Base-by-base conservation (phyloP, 2,797 vertebrate species). In the Alcedo quadribrachys region DNA sequence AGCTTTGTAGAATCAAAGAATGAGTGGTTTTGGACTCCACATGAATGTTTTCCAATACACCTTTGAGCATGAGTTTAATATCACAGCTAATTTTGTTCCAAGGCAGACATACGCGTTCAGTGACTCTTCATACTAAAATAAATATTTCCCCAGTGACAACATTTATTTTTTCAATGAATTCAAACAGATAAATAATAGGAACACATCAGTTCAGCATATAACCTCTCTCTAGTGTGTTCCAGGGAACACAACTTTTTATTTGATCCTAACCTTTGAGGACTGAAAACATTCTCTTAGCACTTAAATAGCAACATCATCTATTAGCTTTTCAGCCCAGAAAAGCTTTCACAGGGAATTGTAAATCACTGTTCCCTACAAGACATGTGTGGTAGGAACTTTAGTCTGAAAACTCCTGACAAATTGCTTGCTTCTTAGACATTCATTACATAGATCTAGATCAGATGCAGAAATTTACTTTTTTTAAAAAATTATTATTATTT, bases 251-350 rank as follows among this genome's bases (percentile, higher is more conserved):
- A 87, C 65, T 82, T 94, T 81, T 94, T 77, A 94, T 95, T 94
- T 95, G 93, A 95, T 93, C 83, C 68, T 91, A 91, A 94, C 90
- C 78, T 95, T 93, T 92, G 86, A 94, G 86, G 81, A 50, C 75
- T 89, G 83, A 92, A 95, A 90, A 74, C 46, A 62, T 89, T 92
- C 85, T 92, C 86, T 91, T 94, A 85, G 83, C 87, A 75, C 91
- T 96, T 94, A 91, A 85, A 93, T 50, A 95, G 93, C 57, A 95
- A 87, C 89, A 91, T 91, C 87, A 95, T 94, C 83, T 93, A 96
- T 94, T 96, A 95, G 89, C 91, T 95, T 91, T 91, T 76, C 84
- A 85, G 79, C 85, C 94, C 89, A 67, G 89, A 78, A 94, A 84
- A 92, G 92, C 96, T 95, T 91, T 92, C 86, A 82, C 27, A 77